Conservation (phyloP, 1,140 invertebrate genomes). For the Idris sp. region DNA sequence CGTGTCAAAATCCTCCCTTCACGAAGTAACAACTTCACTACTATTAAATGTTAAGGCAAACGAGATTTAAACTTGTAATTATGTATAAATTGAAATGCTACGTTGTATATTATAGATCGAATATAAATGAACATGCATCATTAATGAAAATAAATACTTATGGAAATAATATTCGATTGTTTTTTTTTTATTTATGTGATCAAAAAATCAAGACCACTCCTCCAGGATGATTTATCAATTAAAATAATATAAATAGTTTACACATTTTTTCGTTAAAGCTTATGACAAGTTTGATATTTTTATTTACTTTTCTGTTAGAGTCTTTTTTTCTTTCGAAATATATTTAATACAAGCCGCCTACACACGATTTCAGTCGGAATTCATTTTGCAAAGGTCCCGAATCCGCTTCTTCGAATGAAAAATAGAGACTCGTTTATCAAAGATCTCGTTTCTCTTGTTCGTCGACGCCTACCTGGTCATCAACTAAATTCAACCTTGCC, state of each 20-base stretch:
- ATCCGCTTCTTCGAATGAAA: conserved; percentile 71
- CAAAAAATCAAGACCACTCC: too few relatives aligned
- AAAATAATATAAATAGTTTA: conserved; percentile 14
- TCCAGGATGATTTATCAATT: conserved; percentile 23
- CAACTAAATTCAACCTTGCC: conserved; percentile 51
- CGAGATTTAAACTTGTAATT: conserved; percentile 78
- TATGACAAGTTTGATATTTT: too few relatives aligned
- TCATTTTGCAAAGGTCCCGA: conserved; percentile 58
- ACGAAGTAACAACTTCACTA: conserved; percentile 69
- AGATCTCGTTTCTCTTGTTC: conserved; percentile 60
- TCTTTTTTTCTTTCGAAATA: conserved; percentile 14
- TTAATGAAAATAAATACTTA: conserved; percentile 77
- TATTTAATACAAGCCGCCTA: conserved; percentile 69
- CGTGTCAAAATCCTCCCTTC: conserved; percentile 59
- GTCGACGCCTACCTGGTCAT: conserved; percentile 56
- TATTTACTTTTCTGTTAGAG: too few relatives aligned
- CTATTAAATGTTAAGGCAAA: conserved; percentile 72
- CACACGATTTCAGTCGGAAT: conserved; percentile 60
- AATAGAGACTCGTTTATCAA: conserved; percentile 76
- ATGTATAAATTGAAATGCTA: conserved; percentile 78
- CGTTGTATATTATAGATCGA: conserved; percentile 80
- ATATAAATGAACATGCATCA: conserved; percentile 78
- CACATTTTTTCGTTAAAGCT: too few relatives aligned
- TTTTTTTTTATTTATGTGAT: conserved; percentile 29
- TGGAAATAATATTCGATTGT: conserved; percentile 67